A percentile compares a stretch with the other conserved stretches of the same genome.
phyloP scores from a whole-genome alignment of 2,888 invertebrate species.

The Oxyscelio sp. region DNA sequence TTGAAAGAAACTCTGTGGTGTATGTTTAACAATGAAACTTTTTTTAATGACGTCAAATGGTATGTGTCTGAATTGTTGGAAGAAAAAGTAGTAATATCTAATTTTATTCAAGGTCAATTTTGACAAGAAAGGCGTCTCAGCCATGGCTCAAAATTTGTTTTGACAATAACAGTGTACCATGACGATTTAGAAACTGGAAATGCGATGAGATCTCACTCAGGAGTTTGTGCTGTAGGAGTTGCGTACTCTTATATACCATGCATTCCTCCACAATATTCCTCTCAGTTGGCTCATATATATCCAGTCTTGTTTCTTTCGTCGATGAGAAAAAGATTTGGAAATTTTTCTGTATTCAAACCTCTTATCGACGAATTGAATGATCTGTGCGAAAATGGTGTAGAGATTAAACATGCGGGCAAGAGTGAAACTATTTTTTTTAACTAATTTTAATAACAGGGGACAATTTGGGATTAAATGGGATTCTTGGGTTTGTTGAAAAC shows the following conservation, averaged over 20 bases:
- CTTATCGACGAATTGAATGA: slow-evolving; percentile 49
- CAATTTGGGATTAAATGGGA: slow-evolving; percentile 49
- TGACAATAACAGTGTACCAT: slow-evolving; percentile 10
- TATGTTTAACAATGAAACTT: slow-evolving; percentile 1
- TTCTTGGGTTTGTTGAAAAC: slow-evolving; percentile 54
- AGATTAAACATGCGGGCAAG: neutral
- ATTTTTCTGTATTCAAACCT: slow-evolving; percentile 22
- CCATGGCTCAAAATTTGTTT: slow-evolving; percentile 10
- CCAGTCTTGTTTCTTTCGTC: slow-evolving; percentile 18
- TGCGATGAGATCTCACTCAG: slow-evolving; percentile 24
- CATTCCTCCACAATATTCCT: slow-evolving; percentile 55
- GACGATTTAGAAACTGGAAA: slow-evolving; percentile 40
- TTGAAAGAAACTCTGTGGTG: neutral
- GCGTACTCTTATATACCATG: too few species aligned
- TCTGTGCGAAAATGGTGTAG: slow-evolving; percentile 15
- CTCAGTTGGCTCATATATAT: slow-evolving; percentile 35
- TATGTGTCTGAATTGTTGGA: neutral
- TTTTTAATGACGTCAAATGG: neutral
- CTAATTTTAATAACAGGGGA: slow-evolving; percentile 58
- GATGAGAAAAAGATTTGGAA: slow-evolving; percentile 43
- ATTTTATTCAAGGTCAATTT: slow-evolving; percentile 3
- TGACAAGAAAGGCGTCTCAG: neutral
- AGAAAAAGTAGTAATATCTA: neutral
- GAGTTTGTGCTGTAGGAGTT: too few species aligned
- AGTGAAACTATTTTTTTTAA: slow-evolving; percentile 43